phyloP scores from a whole-genome alignment of 2,888 invertebrate species.

The Brenthis hecate region DNA sequence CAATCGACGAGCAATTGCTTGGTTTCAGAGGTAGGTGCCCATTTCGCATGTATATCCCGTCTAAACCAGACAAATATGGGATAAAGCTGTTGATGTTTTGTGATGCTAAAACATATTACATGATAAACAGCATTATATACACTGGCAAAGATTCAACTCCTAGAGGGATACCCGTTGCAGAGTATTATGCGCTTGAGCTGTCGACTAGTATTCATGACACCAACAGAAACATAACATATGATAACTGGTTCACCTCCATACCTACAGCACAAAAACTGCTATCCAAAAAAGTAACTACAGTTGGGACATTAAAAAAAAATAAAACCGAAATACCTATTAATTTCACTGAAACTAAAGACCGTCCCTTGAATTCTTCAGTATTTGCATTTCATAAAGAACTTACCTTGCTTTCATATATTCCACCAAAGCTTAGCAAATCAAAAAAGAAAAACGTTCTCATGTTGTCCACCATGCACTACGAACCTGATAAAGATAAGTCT shows the following conservation, averaged over 20 bases:
- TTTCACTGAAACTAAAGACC: neutral
- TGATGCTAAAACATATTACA: slow-evolving; percentile 5
- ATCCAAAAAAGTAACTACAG: slow-evolving; percentile 8
- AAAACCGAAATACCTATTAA: slow-evolving; percentile 5
- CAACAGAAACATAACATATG: neutral
- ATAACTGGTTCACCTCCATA: neutral
- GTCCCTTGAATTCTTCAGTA: neutral
- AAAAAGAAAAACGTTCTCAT: slow-evolving; percentile 16
- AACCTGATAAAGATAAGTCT: neutral
- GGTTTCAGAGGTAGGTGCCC: neutral
- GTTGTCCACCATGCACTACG: slow-evolving; percentile 5
- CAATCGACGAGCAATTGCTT: slow-evolving; percentile 1
- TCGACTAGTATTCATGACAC: too few relatives aligned
- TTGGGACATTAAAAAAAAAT: slow-evolving; percentile 11
- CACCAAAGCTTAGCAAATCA: neutral
- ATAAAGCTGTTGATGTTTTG: neutral
- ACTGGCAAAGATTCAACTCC: slow-evolving; percentile 7
- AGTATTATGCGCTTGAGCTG: too few relatives aligned
- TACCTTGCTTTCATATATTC: slow-evolving; percentile 3
- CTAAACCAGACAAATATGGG: neutral
- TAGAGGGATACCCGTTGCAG: neutral
- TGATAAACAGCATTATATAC: slow-evolving; percentile 8
- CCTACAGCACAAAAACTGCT: neutral
- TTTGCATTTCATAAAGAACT: slow-evolving; percentile 8
- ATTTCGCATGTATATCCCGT: too few relatives aligned